These are phyloP conservation scores for Leptinotarsa rubiginosa DNA, from an alignment of 2,888 invertebrate species.

Conservation along the genomic window DNA sequence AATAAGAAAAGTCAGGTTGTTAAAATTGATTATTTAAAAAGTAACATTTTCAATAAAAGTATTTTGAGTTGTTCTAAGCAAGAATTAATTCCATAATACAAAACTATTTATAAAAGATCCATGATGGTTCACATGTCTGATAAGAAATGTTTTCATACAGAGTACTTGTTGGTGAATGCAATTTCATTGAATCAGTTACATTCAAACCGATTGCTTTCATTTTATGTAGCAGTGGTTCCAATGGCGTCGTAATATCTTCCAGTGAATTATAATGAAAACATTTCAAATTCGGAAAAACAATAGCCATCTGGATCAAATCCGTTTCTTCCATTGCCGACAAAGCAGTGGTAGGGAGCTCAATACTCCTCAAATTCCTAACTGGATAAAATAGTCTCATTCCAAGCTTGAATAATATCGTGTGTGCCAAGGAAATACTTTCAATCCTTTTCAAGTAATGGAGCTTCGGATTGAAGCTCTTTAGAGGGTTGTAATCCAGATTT, in stretches of 20 bases:
- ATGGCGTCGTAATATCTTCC: not conserved
- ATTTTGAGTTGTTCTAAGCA: no score
- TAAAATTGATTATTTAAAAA: no score
- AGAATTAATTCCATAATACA: no score
- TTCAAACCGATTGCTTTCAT: not conserved
- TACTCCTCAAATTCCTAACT: not conserved
- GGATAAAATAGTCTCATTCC: slow-evolving; percentile 12
- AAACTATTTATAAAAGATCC: no score
- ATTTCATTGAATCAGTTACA: not conserved
- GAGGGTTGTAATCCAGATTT: slow-evolving; percentile 21
- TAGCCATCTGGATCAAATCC: not conserved
- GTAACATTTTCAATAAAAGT: no score
- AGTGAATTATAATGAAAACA: not conserved
- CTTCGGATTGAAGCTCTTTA: slow-evolving; percentile 1
- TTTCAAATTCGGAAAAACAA: slow-evolving; percentile 14
- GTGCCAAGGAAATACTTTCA: not conserved
- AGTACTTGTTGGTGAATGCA: no score
- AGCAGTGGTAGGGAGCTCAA: not conserved
- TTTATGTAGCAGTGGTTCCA: not conserved
- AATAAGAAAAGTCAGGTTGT: no score
- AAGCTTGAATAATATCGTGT: not conserved
- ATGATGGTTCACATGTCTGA: no score
- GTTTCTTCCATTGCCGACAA: not conserved
- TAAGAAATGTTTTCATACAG: no score
- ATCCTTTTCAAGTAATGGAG: slow-evolving; percentile 1